Base-by-base conservation (phyloP, 2,113 vertebrate species). In the Platichthys stellatus region DNA sequence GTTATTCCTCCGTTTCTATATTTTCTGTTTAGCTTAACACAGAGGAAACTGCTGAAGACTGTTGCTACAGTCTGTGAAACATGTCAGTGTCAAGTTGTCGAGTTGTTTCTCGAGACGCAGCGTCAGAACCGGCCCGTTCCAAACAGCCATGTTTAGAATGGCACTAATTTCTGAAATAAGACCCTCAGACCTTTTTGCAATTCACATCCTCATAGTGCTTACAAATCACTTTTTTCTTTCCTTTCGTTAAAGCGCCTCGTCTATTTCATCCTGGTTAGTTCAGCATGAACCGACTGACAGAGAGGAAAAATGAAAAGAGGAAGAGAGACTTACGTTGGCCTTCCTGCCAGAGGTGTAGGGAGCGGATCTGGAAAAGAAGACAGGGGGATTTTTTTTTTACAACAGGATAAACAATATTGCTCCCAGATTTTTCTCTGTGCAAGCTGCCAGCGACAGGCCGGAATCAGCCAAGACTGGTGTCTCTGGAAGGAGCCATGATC, bases 271-370 rank as follows among this genome's bases (percentile, higher is more conserved):
- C 45, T 51, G 20, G 23, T 64, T 17, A 69, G 67, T 5, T 21
- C 9, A 63, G 49, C 49, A 59, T 35, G 8, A 67, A 60, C 1
- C 59, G 47, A 54, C 14, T n/a, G 72, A 66, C 28, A 70, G 38
- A 77, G 31, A 77, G 56, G 67, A 38, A 31, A 84, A 86, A 81
- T n/a, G 63, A 13, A 62, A 18, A 31, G 57, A 88, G 69, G 45
- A 89, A 85, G 82, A 83, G 23, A 3, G 18, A 98, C 97, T 99
- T 95, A 99, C 98, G 94, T 96, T 78, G 97, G 93, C 49, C 86
- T 88, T 94, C 97, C 97, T 40, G 97, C 92, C 86, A 96, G 95
- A 58, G 94, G 95, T 2, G 98, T 98, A 74, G 97, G 97, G 60
- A 96, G 95, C 31, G 96, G 97, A 85, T 98, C 98, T 99, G 93